These are phyloP conservation scores for Varanus komodoensis DNA, from an alignment of 2,113 vertebrate species.

Conservation along the genomic window DNA sequence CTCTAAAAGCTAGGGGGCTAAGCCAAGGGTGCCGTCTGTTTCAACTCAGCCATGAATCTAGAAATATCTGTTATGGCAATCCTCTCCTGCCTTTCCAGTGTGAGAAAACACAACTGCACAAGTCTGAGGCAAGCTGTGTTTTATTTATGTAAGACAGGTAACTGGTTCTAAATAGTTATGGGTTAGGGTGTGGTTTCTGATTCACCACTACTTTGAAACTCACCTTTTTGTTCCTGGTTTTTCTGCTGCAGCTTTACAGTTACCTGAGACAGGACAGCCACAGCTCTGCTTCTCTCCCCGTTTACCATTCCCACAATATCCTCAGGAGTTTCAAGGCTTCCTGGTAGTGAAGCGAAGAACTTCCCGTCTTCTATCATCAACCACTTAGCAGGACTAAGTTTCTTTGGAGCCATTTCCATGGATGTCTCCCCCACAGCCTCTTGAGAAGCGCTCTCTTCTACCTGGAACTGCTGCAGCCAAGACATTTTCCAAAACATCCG, in stretches of 20 bases:
- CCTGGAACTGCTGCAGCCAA: neutral
- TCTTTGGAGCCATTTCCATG: neutral
- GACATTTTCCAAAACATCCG: neutral
- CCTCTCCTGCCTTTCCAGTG: neutral
- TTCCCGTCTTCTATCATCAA: neutral
- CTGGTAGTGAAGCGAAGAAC: neutral
- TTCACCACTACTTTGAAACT: neutral
- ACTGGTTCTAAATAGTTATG: neutral
- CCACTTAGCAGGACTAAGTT: neutral
- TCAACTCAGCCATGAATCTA: neutral
- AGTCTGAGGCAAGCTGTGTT: neutral
- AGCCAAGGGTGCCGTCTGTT: too few species aligned
- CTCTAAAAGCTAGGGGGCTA: too few species aligned
- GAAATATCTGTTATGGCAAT: too few species aligned
- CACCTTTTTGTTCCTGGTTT: neutral
- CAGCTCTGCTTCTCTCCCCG: neutral
- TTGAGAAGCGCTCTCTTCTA: neutral
- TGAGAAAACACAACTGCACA: neutral
- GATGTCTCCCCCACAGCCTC: neutral
- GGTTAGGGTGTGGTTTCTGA: neutral
- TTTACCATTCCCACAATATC: neutral
- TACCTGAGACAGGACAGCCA: neutral
- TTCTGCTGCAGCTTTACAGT: neutral
- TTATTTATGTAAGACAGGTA: neutral
- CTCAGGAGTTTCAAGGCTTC: neutral